Evolutionary conservation across 2,113 vertebrate species (phyloP).

Genomic region (Gopherus evgoodei): DNA sequence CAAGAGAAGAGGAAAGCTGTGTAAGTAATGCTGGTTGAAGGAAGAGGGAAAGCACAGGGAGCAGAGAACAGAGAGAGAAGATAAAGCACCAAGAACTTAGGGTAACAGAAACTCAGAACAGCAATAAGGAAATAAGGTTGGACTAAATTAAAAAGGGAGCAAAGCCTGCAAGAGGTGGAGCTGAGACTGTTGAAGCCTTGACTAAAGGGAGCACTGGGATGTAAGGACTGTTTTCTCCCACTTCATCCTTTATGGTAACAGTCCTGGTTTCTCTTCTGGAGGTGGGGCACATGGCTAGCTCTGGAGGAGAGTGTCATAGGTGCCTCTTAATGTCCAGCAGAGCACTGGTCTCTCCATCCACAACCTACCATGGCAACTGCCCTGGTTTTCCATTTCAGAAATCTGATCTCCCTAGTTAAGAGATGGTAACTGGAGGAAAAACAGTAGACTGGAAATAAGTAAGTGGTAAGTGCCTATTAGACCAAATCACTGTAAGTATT

Average conservation of each 20-base stretch:
- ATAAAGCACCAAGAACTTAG: not conserved
- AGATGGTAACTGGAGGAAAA: not conserved
- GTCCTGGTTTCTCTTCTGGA: not conserved
- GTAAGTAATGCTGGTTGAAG: not conserved
- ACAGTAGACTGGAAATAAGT: not conserved
- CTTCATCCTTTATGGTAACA: not conserved
- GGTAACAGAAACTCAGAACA: not conserved
- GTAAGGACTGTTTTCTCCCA: not conserved
- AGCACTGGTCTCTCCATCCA: not conserved
- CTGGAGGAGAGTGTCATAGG: not conserved
- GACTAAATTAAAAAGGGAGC: not conserved
- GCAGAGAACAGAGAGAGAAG: not conserved
- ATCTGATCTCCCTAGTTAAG: not conserved
- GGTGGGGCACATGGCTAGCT: not conserved
- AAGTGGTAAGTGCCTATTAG: not conserved
- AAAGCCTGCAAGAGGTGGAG: not conserved
- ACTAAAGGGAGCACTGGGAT: not conserved
- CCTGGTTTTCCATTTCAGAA: not conserved
- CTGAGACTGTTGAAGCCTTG: not conserved
- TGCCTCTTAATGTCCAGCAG: not conserved
- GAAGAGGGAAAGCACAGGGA: not conserved
- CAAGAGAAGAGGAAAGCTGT: too few relatives aligned
- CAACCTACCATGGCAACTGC: not conserved
- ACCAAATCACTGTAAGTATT: not conserved
- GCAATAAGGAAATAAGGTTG: not conserved